phyloP scores from a whole-genome alignment of 2,888 invertebrate species.

The Lasioglossum pauxillum region DNA sequence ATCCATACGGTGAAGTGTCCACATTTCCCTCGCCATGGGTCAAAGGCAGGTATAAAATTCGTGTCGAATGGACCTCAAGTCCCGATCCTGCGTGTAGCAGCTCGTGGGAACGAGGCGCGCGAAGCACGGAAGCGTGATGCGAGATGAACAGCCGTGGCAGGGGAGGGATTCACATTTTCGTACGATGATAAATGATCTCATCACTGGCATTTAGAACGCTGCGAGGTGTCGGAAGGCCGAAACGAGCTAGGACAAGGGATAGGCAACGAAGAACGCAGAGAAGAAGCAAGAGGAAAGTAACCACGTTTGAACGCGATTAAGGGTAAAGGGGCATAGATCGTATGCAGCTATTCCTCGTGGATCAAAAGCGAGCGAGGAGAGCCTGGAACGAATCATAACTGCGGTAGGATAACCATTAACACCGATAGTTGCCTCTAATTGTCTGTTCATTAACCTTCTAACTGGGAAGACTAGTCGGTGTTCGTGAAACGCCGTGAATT shows the following conservation, averaged over 20 bases:
- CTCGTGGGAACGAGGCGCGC: slow-evolving; percentile 66
- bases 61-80: slow-evolving; percentile 51
- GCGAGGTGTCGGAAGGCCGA: slow-evolving; percentile 59
- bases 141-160: slow-evolving; percentile 10
- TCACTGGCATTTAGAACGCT: slow-evolving; percentile 63
- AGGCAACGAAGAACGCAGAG: background rate
- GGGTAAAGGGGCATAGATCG: slow-evolving; percentile 57
- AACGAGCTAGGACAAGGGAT: slow-evolving; percentile 25
- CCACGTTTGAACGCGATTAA: slow-evolving; percentile 34
- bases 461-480: background rate
- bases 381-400: slow-evolving; percentile 44
- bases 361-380: background rate
- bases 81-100: slow-evolving; percentile 29
- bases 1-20: background rate
- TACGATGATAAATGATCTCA: slow-evolving; percentile 74
- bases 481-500: background rate
- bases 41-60: slow-evolving; percentile 24
- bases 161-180: slow-evolving; percentile 61
- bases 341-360: slow-evolving; percentile 27
- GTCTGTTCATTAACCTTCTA: slow-evolving; percentile 59
- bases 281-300: background rate
- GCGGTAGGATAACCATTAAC: slow-evolving; percentile 68
- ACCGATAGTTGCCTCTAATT: slow-evolving; percentile 70
- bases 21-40: background rate
- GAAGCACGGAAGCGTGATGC: slow-evolving; percentile 59